These are phyloP conservation scores for Ptilodon capucinus DNA, from an alignment of 2,888 invertebrate species.

Conservation along the genomic window DNA sequence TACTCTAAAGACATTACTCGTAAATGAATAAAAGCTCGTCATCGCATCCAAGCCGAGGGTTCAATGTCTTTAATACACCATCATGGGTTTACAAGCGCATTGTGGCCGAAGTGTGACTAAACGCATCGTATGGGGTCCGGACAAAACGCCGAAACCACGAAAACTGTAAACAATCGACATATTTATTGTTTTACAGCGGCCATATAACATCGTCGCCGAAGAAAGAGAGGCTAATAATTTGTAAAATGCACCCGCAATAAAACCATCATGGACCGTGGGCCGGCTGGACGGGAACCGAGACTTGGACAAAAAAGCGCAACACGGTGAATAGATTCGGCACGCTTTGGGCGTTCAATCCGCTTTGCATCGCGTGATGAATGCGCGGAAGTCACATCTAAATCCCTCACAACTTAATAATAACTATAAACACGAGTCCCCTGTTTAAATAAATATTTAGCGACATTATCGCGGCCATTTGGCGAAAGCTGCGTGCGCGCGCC, in stretches of 20 bases:
- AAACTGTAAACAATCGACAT: slow-evolving; percentile 70
- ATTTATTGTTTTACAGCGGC: slow-evolving; percentile 79
- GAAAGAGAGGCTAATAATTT: slow-evolving; percentile 64
- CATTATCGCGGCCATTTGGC: slow-evolving; percentile 68
- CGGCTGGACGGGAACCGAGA: slow-evolving; percentile 9
- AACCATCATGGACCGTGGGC: slow-evolving; percentile 69
- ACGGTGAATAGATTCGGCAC: slow-evolving; percentile 67
- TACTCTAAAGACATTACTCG: slow-evolving; percentile 53
- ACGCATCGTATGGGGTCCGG: slow-evolving; percentile 64
- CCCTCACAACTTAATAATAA: slow-evolving; percentile 77
- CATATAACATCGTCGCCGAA: slow-evolving; percentile 68
- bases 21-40: slow-evolving; percentile 46
- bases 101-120: slow-evolving; percentile 52
- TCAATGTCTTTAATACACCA: slow-evolving; percentile 57
- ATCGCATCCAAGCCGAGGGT: slow-evolving; percentile 51
- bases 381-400: slow-evolving; percentile 70
- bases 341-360: slow-evolving; percentile 53
- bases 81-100: slow-evolving; percentile 58
- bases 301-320: slow-evolving; percentile 50
- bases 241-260: slow-evolving; percentile 73
- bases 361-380: slow-evolving; percentile 64
- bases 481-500: slow-evolving; percentile 60
- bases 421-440: slow-evolving; percentile 72
- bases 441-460: slow-evolving; percentile 73
- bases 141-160: slow-evolving; percentile 53